phyloP scores from a whole-genome alignment of 92 coral and sea anemone genomes.

The Palythoa caribaeorum region DNA sequence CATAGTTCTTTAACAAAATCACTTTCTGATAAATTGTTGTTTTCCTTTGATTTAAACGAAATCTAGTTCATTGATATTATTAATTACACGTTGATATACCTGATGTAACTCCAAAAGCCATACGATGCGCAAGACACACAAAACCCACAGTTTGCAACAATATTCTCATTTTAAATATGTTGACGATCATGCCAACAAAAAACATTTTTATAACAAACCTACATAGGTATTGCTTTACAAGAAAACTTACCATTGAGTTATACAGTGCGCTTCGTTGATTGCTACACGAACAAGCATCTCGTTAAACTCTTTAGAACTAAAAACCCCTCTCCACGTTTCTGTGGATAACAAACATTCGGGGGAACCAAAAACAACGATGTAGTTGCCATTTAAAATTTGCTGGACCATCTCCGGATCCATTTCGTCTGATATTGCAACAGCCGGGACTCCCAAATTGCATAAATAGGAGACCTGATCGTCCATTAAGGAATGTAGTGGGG shows the following conservation, averaged over 20 bases:
- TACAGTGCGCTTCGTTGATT: slow-evolving; percentile 27
- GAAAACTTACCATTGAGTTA: slow-evolving; percentile 32
- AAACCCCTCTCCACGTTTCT: slow-evolving; percentile 26
- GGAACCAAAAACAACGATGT: slow-evolving; percentile 77
- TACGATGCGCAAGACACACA: too few relatives aligned
- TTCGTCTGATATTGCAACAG: slow-evolving; percentile 58
- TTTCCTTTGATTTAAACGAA: too few relatives aligned
- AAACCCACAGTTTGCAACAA: too few relatives aligned
- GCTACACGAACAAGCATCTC: slow-evolving; percentile 38
- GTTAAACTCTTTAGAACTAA: slow-evolving; percentile 19
- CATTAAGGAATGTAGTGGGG: slow-evolving; percentile 63
- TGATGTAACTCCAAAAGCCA: too few relatives aligned
- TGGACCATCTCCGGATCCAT: slow-evolving; percentile 73
- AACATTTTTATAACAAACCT: slow-evolving; percentile 6
- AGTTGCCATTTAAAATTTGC: slow-evolving; percentile 72
- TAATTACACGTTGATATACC: too few relatives aligned
- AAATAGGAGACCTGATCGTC: too few relatives aligned
- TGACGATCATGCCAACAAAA: not conserved
- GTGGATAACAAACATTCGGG: slow-evolving; percentile 75
- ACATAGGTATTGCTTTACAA: not conserved
- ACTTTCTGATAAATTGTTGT: not conserved
- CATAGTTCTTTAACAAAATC: slow-evolving; percentile 1
- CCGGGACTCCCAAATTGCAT: too few relatives aligned
- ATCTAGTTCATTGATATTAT: too few relatives aligned
- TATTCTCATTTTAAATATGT: too few relatives aligned